Conservation (phyloP, 35 echinoderm and acorn worm species). For the Antedon bifida region DNA sequence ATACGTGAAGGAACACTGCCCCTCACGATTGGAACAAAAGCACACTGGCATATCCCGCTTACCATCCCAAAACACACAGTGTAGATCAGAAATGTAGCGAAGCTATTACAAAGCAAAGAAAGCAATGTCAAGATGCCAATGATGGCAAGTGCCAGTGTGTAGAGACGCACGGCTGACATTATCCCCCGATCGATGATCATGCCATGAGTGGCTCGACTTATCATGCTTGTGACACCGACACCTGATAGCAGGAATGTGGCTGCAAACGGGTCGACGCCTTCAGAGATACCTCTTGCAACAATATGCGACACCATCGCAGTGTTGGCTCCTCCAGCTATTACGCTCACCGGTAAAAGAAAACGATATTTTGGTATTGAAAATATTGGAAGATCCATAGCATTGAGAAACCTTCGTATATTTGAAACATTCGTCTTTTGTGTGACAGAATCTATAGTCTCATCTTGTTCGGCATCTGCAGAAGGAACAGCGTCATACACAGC, state of each 20-base stretch:
- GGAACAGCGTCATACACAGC: too few relatives aligned
- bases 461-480: too few relatives aligned
- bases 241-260: background rate
- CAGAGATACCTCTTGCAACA: conserved; percentile 2
- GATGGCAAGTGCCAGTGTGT: background rate
- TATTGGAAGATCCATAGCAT: background rate
- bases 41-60: background rate
- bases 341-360: background rate
- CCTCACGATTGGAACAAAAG: background rate
- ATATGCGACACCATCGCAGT: background rate
- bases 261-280: background rate
- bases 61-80: background rate
- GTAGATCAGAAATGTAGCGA: background rate
- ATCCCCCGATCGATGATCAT: background rate
- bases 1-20: background rate
- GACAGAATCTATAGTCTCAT: background rate
- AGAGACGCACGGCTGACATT: conserved; percentile 3
- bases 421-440: too few relatives aligned
- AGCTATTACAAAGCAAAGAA: background rate
- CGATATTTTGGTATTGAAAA: background rate
- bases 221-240: conserved; percentile 6
- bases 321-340: background rate
- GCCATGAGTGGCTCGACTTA: conserved; percentile 1
- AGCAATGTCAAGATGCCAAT: background rate
- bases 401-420: background rate